Conservation (phyloP, 1,140 invertebrate genomes). For the Agrypnia vestita region DNA sequence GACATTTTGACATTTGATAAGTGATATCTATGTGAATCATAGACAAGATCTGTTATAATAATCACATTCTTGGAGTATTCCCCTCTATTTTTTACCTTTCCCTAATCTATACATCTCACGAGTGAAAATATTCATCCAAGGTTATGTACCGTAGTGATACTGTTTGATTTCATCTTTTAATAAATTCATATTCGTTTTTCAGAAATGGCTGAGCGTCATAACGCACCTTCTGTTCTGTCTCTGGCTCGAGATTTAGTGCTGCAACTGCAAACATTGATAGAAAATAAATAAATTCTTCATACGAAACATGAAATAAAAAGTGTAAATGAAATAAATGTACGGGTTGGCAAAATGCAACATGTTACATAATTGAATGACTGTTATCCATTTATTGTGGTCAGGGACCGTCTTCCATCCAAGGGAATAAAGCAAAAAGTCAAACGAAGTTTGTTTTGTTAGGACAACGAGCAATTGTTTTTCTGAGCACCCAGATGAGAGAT, state of each 20-base stretch:
- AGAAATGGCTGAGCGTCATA: constrained; percentile 97
- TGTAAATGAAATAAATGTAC: not conserved
- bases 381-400: not conserved
- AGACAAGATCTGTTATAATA: too few relatives aligned
- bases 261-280: constrained; percentile 91
- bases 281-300: constrained; percentile 78
- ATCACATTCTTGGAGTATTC: too few relatives aligned
- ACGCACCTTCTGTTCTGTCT: constrained; percentile 86
- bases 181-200: constrained; percentile 55
- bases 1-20: too few relatives aligned
- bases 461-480: constrained; percentile 26
- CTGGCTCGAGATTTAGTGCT: constrained; percentile 88
- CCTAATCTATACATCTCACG: too few relatives aligned
- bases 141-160: not conserved
- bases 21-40: too few relatives aligned
- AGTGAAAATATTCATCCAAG: not conserved
- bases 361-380: not conserved
- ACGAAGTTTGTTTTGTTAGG: constrained; percentile 26
- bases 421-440: not conserved
- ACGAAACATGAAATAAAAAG: not conserved
- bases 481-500: constrained; percentile 11
- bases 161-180: too few relatives aligned
- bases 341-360: not conserved
- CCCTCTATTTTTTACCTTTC: too few relatives aligned
- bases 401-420: not conserved